A percentile compares a stretch with the other conserved stretches of the same genome.
These are phyloP conservation scores for Noctuana brunneofusca DNA, from an alignment of 2,888 invertebrate species.

Conservation along the genomic window DNA sequence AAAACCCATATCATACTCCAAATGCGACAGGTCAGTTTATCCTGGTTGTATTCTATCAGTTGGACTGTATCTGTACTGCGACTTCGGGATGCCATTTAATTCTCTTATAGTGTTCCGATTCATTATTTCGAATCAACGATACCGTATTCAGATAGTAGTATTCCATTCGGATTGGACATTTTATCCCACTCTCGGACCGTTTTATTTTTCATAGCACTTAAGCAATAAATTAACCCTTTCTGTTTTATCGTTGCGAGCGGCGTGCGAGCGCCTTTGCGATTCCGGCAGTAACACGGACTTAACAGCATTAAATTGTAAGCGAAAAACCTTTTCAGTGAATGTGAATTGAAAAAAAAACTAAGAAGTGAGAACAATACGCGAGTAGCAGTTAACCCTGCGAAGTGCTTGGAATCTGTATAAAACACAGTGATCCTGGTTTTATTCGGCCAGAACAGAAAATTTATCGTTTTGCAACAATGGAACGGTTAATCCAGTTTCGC, in stretches of 20 bases:
- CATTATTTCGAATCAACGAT: conserved; percentile 44
- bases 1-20: conserved; percentile 41
- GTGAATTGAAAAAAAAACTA: conserved; percentile 45
- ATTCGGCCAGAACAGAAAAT: conserved; percentile 64
- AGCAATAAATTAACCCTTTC: conserved; percentile 34
- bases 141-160: conserved; percentile 20
- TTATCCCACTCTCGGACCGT: conserved; percentile 3
- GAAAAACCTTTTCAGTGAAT: conserved; percentile 36
- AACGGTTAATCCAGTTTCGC: conserved; percentile 63
- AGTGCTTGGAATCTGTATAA: conserved; percentile 45
- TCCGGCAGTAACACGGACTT: conserved; percentile 22
- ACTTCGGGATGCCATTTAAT: conserved; percentile 47
- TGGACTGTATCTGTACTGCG: conserved; percentile 24
- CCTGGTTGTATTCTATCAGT: conserved; percentile 42
- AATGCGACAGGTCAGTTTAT: conserved; percentile 47
- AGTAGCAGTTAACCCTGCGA: conserved; percentile 47
- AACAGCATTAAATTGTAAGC: conserved; percentile 44
- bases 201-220: conserved; percentile 34
- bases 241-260: conserved; percentile 20
- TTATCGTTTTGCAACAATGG: conserved; percentile 71
- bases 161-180: conserved; percentile 9
- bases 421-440: conserved; percentile 59
- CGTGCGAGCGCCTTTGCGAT: conserved; percentile 7
- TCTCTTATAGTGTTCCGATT: conserved; percentile 54
- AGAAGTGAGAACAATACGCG: conserved; percentile 50